Evolutionary conservation across 1,140 invertebrate genomes (phyloP).

Genomic region (Heliothis virescens): DNA sequence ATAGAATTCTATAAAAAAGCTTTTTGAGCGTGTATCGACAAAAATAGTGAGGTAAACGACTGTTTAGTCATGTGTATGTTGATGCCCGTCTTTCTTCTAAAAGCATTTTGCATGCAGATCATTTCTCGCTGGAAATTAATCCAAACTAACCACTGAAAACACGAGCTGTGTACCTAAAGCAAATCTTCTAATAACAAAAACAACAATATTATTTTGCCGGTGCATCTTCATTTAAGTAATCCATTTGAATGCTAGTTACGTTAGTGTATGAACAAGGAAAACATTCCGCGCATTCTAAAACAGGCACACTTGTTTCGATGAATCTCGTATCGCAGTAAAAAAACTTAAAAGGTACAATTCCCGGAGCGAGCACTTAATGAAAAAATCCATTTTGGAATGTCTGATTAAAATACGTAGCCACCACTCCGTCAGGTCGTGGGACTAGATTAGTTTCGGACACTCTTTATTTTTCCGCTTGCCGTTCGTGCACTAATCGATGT

Average conservation of each 20-base stretch:
- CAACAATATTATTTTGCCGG: conserved; percentile 41
- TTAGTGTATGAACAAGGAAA: conserved; percentile 16
- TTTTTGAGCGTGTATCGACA: too few species aligned
- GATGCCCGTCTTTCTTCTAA: too few species aligned
- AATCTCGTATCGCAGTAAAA: conserved; percentile 53
- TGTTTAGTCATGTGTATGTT: too few species aligned
- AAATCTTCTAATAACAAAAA: conserved; percentile 31
- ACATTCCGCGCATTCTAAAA: conserved; percentile 46
- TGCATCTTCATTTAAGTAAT: conserved; percentile 16
- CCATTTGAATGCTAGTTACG: conserved; percentile 11
- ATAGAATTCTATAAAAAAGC: too few species aligned
- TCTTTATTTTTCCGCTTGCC: conserved; percentile 69
- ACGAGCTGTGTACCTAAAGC: background rate
- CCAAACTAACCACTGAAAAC: too few species aligned
- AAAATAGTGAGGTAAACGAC: too few species aligned
- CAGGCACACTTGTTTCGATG: conserved; percentile 57
- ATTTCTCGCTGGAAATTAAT: too few species aligned
- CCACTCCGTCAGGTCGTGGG: conserved; percentile 69
- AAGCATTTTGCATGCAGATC: too few species aligned
- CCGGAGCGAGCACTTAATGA: conserved; percentile 56
- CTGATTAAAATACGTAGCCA: conserved; percentile 79
- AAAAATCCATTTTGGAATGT: conserved; percentile 77
- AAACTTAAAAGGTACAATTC: conserved; percentile 68
- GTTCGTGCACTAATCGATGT: conserved; percentile 65
- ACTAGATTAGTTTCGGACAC: conserved; percentile 79